These are phyloP conservation scores for Oryzaephilus surinamensis DNA, from an alignment of 1,140 invertebrate species.

Conservation along the genomic window DNA sequence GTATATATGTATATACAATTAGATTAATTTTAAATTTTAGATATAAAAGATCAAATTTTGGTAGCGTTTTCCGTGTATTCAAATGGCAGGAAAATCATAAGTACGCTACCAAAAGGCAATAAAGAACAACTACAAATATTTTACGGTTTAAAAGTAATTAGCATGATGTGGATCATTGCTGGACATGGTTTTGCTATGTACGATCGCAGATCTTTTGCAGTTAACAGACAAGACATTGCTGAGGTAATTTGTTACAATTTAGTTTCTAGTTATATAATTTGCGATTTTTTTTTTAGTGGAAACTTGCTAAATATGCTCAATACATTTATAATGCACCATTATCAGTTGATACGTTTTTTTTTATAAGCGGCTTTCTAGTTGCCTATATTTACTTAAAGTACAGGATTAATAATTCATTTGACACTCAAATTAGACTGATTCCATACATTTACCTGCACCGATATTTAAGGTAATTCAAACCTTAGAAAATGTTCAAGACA, in stretches of 20 bases:
- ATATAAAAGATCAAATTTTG: conserved; percentile 1
- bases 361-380: conserved; percentile 23
- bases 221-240: background rate
- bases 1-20: too few species aligned
- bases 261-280: too few species aligned
- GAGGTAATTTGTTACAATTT: too few species aligned
- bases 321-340: conserved; percentile 17
- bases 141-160: conserved; percentile 7
- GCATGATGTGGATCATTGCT: conserved; percentile 6
- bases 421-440: conserved; percentile 25
- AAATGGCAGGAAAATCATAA: conserved; percentile 2
- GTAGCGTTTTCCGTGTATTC: conserved; percentile 3
- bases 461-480: conserved; percentile 31
- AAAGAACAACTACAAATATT: conserved; percentile 6
- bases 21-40: too few species aligned
- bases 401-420: conserved; percentile 30
- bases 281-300: background rate
- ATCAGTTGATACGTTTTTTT: conserved; percentile 28
- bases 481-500: too few species aligned
- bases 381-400: conserved; percentile 23
- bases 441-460: conserved; percentile 32
- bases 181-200: background rate
- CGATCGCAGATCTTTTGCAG: background rate
- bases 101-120: background rate
- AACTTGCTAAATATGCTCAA: conserved; percentile 3